Percentiles rank a stretch among this genome's conserved stretches.
Conservation (phyloP, 2,113 vertebrate genomes). For the Eretmochelys imbricata region DNA sequence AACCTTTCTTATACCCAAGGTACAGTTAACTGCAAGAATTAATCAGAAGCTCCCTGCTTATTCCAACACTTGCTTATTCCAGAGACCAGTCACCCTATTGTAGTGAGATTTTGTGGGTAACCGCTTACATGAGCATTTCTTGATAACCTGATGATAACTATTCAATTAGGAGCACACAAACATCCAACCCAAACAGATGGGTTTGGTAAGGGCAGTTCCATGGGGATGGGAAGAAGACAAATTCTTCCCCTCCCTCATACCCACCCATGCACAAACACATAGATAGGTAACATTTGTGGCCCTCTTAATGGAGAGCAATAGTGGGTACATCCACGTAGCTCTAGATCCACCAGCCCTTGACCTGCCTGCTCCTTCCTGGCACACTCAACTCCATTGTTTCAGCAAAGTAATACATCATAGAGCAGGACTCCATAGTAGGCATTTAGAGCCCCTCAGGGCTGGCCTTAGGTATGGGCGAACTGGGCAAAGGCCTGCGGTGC, state of each 20-base stretch:
- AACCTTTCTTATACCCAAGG: not conserved
- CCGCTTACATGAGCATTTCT: not conserved
- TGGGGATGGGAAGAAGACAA: not conserved
- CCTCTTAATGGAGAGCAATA: not conserved
- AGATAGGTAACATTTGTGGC: fast-evolving
- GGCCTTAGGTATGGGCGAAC: too few species aligned
- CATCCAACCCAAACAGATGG: fast-evolving
- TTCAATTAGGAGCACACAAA: not conserved
- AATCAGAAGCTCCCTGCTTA: fast-evolving
- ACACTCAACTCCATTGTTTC: not conserved
- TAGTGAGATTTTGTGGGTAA: fast-evolving
- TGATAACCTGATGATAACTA: not conserved
- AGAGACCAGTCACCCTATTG: not conserved
- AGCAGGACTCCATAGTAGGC: not conserved
- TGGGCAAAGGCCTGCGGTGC: too few species aligned
- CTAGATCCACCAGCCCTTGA: fast-evolving
- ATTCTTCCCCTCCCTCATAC: not conserved
- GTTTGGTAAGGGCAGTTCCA: fast-evolving
- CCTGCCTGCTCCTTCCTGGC: not conserved
- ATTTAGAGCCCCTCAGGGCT: not conserved
- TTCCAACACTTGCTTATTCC: not conserved
- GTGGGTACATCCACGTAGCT: not conserved
- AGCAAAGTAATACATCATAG: not conserved
- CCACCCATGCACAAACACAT: fast-evolving
- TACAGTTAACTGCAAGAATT: not conserved